Evolutionary conservation across 2,113 vertebrate species (phyloP).

Genomic region (Baryphthengus martii): DNA sequence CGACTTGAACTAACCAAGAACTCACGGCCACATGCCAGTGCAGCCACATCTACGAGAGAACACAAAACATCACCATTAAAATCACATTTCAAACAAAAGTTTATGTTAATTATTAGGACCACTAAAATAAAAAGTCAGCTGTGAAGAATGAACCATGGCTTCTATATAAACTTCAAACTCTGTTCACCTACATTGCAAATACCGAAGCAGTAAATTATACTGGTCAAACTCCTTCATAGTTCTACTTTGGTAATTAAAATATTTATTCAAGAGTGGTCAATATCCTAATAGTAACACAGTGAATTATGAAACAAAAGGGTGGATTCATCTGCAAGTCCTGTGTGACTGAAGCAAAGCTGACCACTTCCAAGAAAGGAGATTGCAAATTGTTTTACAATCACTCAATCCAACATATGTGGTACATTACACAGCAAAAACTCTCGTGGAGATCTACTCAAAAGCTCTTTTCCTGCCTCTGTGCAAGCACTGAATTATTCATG

Average conservation of each 20-base stretch:
- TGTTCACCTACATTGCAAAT: neutral
- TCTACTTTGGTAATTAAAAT: neutral
- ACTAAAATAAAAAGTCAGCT: neutral
- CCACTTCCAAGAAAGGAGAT: neutral
- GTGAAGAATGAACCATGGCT: neutral
- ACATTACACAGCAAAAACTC: neutral
- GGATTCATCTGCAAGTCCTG: neutral
- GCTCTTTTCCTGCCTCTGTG: neutral
- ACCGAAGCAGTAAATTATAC: neutral
- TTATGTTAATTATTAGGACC: neutral
- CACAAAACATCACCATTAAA: neutral
- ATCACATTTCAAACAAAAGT: neutral
- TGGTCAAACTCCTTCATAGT: neutral
- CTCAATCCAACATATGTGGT: neutral
- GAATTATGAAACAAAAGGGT: neutral
- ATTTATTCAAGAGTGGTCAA: neutral
- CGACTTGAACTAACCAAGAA: conserved; percentile 84
- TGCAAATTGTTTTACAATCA: neutral
- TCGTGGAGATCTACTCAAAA: neutral
- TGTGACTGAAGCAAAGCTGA: neutral
- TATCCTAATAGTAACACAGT: neutral
- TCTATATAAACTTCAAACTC: neutral
- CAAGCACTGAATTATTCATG: neutral
- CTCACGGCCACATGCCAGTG: conserved; percentile 85
- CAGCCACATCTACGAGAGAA: conserved; percentile 85